These are phyloP conservation scores for Chondrosia reniformis DNA, from an alignment of 37 sponge, comb jelly and placozoan species.

Conservation along the genomic window DNA sequence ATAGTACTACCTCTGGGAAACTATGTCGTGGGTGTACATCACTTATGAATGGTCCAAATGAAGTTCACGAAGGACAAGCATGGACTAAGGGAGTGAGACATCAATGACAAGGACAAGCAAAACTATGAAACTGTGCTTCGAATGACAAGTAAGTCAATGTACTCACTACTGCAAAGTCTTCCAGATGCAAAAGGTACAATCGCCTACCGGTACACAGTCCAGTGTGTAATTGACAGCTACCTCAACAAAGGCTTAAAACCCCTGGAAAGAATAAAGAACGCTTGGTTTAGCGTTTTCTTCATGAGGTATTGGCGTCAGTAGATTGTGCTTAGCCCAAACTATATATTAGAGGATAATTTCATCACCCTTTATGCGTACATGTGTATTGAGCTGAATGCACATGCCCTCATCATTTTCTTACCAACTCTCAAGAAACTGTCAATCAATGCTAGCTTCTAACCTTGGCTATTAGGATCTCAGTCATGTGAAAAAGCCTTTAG, in stretches of 20 bases:
- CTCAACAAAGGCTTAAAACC: constrained; percentile 10
- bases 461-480: constrained; percentile 40
- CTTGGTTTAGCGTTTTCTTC: constrained; percentile 31
- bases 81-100: constrained; percentile 20
- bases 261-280: not conserved
- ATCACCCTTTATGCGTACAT: not conserved
- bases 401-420: constrained; percentile 10
- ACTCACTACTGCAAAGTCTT: not conserved
- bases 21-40: constrained; percentile 15
- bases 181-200: constrained; percentile 25
- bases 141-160: constrained; percentile 3
- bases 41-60: not conserved
- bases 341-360: constrained; percentile 18
- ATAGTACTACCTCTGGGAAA: constrained; percentile 21
- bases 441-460: too few relatives aligned
- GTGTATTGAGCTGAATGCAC: constrained; percentile 32
- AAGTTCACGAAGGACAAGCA: constrained; percentile 32
- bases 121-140: constrained; percentile 29
- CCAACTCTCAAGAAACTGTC: too few relatives aligned
- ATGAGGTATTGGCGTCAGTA: constrained; percentile 28
- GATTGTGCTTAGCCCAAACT: not conserved
- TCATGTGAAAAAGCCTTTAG: constrained; percentile 24
- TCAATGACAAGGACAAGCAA: constrained; percentile 32
- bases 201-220: constrained; percentile 4
- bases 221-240: constrained; percentile 12